Percentiles rank a stretch among this genome's conserved stretches.
Conservation (phyloP, 2,888 invertebrate species). For the Oscheius sp. region DNA sequence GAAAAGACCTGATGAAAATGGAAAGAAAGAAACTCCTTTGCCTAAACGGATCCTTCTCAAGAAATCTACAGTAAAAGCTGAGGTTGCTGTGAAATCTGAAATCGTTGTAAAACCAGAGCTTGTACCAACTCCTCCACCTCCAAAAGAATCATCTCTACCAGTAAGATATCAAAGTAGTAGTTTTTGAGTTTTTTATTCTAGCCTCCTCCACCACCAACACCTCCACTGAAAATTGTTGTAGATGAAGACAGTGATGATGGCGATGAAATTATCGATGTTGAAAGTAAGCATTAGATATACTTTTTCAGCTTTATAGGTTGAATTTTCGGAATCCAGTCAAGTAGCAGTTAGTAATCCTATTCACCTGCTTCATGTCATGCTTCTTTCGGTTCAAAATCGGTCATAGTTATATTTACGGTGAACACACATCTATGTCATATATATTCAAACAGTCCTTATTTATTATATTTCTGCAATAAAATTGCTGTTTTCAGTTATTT, state of each 20-base stretch:
- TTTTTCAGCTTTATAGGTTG: no score
- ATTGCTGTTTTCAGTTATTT: constrained; percentile 7
- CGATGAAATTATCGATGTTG: constrained; percentile 17
- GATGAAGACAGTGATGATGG: background rate
- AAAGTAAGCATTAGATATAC: constrained; percentile 9
- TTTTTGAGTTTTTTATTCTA: background rate
- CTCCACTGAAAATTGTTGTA: background rate
- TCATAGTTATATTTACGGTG: constrained; percentile 20
- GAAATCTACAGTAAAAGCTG: no score
- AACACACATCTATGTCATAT: constrained; percentile 17
- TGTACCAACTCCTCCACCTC: no score
- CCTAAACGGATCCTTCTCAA: no score
- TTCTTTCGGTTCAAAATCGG: constrained; percentile 17
- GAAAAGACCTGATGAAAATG: background rate
- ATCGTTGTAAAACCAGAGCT: no score
- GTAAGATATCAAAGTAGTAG: background rate
- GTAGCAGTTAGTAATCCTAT: background rate
- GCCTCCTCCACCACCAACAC: background rate
- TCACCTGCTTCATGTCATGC: background rate
- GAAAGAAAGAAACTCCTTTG: no score
- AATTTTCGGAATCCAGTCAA: background rate
- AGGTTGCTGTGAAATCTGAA: no score
- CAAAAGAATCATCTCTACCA: background rate
- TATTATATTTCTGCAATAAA: constrained; percentile 6
- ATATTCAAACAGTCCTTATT: no score